Evolutionary conservation across 2,888 invertebrate species (phyloP).

Genomic region (Hemicrepidius hirtus): DNA sequence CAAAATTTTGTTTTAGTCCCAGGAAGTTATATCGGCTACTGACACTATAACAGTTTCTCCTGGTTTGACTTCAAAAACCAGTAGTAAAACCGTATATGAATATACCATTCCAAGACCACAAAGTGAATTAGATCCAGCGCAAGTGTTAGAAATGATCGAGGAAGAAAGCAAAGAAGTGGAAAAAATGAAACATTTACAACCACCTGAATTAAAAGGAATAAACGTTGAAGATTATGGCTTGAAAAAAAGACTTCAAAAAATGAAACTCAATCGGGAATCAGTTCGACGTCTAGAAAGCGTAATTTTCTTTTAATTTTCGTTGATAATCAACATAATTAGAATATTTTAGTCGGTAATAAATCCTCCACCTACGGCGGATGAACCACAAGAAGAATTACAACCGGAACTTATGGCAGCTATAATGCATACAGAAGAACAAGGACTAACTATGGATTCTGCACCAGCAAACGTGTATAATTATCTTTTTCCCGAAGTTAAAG

Average conservation of each 20-base stretch:
- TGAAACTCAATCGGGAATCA: conserved; percentile 63
- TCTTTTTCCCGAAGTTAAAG: conserved; percentile 61
- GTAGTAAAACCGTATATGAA: conserved; percentile 54
- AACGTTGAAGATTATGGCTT: conserved; percentile 61
- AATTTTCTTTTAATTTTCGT: conserved; percentile 18
- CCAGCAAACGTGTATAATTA: conserved; percentile 65
- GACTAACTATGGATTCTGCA: conserved; percentile 63
- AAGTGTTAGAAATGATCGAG: conserved; percentile 64
- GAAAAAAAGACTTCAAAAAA: conserved; percentile 63
- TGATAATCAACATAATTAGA: too few relatives aligned
- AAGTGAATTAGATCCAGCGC: conserved; percentile 57
- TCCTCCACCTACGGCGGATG: conserved; percentile 63
- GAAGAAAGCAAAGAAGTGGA: conserved; percentile 68
- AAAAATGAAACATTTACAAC: conserved; percentile 63
- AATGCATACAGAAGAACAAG: conserved; percentile 66
- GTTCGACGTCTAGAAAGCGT: conserved; percentile 64
- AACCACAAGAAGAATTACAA: conserved; percentile 63
- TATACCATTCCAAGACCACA: too few relatives aligned
- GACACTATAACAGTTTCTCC: conserved; percentile 52
- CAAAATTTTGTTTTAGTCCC: conserved; percentile 41
- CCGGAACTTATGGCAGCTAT: conserved; percentile 66
- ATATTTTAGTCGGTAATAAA: conserved; percentile 3
- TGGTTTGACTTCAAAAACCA: conserved; percentile 49
- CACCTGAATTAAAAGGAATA: conserved; percentile 64
- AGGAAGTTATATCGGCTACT: conserved; percentile 54